A percentile compares a stretch with the other conserved stretches of the same genome.
Conservation (phyloP, 1,140 invertebrate species). For the Globodera ellingtonae region DNA sequence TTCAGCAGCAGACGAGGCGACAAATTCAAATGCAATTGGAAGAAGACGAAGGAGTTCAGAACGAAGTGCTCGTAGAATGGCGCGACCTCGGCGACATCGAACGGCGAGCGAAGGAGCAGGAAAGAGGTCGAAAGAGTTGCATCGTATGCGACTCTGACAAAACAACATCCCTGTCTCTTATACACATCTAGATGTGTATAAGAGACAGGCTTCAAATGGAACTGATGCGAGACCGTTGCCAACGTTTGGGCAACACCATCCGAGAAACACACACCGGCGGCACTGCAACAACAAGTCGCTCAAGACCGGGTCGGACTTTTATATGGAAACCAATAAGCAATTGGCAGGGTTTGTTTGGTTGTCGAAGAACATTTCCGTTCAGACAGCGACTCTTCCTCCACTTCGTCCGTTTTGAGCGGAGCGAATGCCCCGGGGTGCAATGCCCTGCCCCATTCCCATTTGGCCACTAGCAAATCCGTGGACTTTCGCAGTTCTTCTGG, state of each 20-base stretch:
- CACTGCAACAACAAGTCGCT: constrained; percentile 3
- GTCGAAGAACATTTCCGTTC: constrained; percentile 1
- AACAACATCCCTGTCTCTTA: too few species aligned
- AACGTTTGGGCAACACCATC: constrained; percentile 14
- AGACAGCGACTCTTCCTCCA: constrained; percentile 38
- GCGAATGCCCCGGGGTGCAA: not conserved
- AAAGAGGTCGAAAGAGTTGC: constrained; percentile 23
- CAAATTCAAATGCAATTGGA: not conserved
- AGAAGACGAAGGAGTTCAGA: not conserved
- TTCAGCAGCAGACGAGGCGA: not conserved
- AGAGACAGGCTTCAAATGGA: constrained; percentile 43
- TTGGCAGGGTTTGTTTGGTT: not conserved
- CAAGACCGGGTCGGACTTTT: constrained; percentile 21
- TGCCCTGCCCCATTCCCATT: constrained; percentile 6
- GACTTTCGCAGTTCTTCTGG: constrained; percentile 28
- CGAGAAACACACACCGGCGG: not conserved
- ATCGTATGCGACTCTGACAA: not conserved
- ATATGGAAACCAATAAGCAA: too few species aligned
- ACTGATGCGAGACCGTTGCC: constrained; percentile 35
- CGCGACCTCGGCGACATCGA: constrained; percentile 37
- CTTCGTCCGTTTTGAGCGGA: constrained; percentile 33
- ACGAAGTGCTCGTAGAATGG: constrained; percentile 25
- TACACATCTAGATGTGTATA: too few species aligned
- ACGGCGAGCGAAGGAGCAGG: constrained; percentile 39
- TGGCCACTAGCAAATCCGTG: constrained; percentile 38